Percentiles rank a stretch among this genome's conserved stretches.
These are phyloP conservation scores for Syrmaticus mikado DNA, from an alignment of 2,113 vertebrate genomes.

Conservation along the genomic window DNA sequence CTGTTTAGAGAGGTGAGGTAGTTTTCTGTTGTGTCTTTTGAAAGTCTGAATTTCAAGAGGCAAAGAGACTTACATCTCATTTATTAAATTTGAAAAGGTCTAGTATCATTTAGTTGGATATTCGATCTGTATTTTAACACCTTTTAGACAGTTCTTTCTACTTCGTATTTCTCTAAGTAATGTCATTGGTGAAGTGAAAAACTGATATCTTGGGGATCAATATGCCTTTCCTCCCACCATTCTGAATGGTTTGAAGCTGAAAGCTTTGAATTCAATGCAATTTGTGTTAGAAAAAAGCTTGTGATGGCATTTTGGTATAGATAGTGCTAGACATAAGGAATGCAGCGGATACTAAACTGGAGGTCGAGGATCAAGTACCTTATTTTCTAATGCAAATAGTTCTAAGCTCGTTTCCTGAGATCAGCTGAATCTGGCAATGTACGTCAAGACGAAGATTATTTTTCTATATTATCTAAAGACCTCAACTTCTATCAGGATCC, in stretches of 20 bases:
- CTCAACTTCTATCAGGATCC: neutral
- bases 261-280: conserved; percentile 21
- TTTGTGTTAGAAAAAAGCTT: conserved; percentile 17
- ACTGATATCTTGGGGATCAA: neutral
- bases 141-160: neutral
- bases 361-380: neutral
- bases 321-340: neutral
- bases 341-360: neutral
- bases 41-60: neutral
- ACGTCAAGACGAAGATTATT: neutral
- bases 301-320: neutral
- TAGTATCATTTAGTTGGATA: neutral
- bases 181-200: neutral
- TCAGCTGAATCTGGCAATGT: neutral
- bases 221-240: neutral
- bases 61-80: neutral
- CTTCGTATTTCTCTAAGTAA: neutral
- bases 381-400: conserved; percentile 8
- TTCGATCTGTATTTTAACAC: neutral
- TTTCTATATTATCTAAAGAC: neutral
- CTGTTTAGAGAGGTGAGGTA: neutral
- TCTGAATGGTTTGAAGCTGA: neutral
- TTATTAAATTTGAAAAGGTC: neutral
- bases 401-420: neutral
- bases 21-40: neutral